Evolutionary conservation across 2,888 invertebrate genomes (phyloP), one percentile per base, ranked within the genome.

Genomic region (Formica aserva): DNA sequence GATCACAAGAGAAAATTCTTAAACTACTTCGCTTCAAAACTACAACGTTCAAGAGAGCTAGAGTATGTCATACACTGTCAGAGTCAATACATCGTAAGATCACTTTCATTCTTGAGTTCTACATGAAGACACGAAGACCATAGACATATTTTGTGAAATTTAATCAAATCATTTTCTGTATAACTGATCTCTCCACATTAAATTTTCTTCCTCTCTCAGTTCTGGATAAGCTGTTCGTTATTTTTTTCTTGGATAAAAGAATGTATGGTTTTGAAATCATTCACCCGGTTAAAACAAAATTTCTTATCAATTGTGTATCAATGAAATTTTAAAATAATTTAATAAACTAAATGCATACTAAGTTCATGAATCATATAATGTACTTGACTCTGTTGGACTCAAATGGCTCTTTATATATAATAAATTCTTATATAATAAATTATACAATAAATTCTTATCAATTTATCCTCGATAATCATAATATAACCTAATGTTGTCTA

Each of bases 331-430:
- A 60, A 3, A 6, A 22, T 22, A 22, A 22, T 22, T 26, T 35
- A n/a, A 22, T 57, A 15, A 22, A n/a, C 6, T n/a, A 9, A 15
- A 22, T 29, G 1, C 45, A 92, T 95, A 98, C 98, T 98, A 94
- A 99, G 99, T 92, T 97, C 97, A 95, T 99, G 99, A 88, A 97
- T 97, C 99, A 99, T 99, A 92, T 99, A 99, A 95, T 99, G 99
- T 18, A 98, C 99, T 91, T 98, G 97, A 92, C 98, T 98, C 95
- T 99, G 99, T 95, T 99, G 98, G 0, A 99, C 98, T 0, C 99
- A 99, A 87, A 99, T 97, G 81, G 97, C 96, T n/a, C n/a, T n/a
- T n/a, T n/a, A n/a, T n/a, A n/a, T n/a, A n/a, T n/a, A n/a, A n/a
- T n/a, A n/a, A n/a, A n/a, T n/a, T n/a, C n/a, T n/a, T n/a, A n/a